Evolutionary conservation across 1,140 invertebrate species (phyloP), one percentile per base, ranked within the genome.

Genomic region (Drosophila navojoa): DNA sequence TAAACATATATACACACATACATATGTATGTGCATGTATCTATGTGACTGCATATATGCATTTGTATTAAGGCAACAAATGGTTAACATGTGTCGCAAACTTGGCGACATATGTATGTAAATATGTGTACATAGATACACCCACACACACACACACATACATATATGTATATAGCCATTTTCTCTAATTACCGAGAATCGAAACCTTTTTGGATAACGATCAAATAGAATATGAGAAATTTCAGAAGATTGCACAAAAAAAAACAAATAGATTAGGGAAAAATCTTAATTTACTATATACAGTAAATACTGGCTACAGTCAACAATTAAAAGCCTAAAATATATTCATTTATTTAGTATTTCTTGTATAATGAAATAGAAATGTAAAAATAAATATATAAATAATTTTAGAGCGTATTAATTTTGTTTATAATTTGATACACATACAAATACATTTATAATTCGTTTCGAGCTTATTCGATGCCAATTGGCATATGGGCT

Each of bases 1-100:
- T 22, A 22, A 22, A 60, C 63, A 68, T 40, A 54, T 25, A 60
- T n/a, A 60, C 54, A 75, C 38, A 52, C 42, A 60, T 22, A 49
- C 19, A 35, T 29, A 40, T n/a, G 45, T 15, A 4, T 29, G 1
- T 9, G 47, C 16, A 44, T 16, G 22, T 74, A 47, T 77, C 42
- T 71, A 47, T 63, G 49, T 60, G 54, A 74, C 50, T 49, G 60
- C 64, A 49, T 69, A 15, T 74, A 19, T 70, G 47, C 60, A 29
- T 57, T 27, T 72, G 61, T 42, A 35, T 63, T 61, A 62, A 50
- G 62, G 50, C 81, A 82, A 79, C 80, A 82, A 82, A 84, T 82
- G 80, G 55, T 62, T 66, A 84, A 82, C 80, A 82, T 84, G 62
- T 82, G 80, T 79, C 69, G 81, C 81, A 76, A 79, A 85, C 67